Evolutionary conservation across 53 echinoderm and acorn worm species (phyloP).

Genomic region (Actinopyga echinites): DNA sequence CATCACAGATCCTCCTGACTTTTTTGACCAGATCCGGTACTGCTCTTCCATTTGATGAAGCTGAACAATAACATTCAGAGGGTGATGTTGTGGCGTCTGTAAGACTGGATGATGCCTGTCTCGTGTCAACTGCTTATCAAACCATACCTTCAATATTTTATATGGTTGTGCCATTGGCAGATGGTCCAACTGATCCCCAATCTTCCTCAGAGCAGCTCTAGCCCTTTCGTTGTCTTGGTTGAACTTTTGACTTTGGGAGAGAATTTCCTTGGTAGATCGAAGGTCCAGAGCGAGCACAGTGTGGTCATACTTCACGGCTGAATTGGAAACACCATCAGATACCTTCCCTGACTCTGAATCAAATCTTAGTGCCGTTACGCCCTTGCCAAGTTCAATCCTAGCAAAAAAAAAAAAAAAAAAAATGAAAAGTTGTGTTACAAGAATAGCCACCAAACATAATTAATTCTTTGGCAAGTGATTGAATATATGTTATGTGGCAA

Average conservation of each 20-base stretch:
- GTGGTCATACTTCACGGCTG: constrained; percentile 73
- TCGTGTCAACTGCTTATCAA: constrained; percentile 66
- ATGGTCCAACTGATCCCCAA: not conserved
- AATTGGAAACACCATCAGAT: constrained; percentile 43
- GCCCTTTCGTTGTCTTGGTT: not conserved
- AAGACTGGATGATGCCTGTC: constrained; percentile 53
- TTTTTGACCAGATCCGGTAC: constrained; percentile 68
- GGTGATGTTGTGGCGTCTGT: constrained; percentile 82
- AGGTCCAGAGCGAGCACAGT: constrained; percentile 78
- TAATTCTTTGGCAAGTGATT: no score
- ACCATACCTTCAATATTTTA: constrained; percentile 90
- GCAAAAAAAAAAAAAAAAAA: not conserved
- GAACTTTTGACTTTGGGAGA: constrained; percentile 26
- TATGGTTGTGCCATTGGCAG: constrained; percentile 77
- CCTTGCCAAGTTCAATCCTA: constrained; percentile 61
- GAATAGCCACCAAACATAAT: no score
- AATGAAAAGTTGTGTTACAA: no score
- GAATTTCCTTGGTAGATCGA: constrained; percentile 56
- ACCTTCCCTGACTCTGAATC: constrained; percentile 46
- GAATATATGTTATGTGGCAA: no score
- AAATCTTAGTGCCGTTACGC: constrained; percentile 49
- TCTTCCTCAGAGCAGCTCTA: not conserved
- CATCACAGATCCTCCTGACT: constrained; percentile 84
- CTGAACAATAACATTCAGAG: constrained; percentile 77
- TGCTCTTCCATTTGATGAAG: constrained; percentile 79